Conservation (phyloP, 2,113 vertebrate species). For the Neolamprologus cancellatus region DNA sequence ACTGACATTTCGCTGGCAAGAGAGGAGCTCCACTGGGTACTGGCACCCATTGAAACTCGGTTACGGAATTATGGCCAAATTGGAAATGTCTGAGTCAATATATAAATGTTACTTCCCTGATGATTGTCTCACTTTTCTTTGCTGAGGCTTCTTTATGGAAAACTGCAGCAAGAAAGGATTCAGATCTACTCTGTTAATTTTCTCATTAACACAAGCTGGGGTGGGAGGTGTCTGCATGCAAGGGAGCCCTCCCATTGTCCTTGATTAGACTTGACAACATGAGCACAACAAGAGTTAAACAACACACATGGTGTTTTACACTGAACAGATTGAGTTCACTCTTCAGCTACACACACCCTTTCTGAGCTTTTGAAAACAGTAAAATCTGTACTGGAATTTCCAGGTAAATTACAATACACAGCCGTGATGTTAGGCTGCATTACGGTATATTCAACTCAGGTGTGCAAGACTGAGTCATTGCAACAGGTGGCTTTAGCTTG, state of each 20-base stretch:
- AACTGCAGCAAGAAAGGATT: neutral
- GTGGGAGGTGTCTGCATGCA: neutral
- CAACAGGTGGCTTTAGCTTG: neutral
- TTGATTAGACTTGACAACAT: neutral
- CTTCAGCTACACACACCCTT: neutral
- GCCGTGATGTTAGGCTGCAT: neutral
- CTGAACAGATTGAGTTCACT: neutral
- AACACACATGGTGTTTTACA: neutral
- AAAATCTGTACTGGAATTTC: neutral
- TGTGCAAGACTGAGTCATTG: neutral
- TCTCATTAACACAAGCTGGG: neutral
- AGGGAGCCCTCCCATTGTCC: neutral
- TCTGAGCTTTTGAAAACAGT: neutral
- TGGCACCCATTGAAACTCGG: neutral
- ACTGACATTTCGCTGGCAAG: neutral
- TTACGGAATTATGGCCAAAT: neutral
- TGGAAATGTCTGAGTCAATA: neutral
- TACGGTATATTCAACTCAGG: neutral
- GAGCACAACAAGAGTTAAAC: neutral
- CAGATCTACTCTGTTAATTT: neutral
- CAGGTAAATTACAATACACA: neutral
- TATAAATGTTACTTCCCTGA: neutral
- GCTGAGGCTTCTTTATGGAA: neutral
- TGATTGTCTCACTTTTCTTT: neutral
- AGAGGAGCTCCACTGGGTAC: neutral